Evolutionary conservation across 2,888 invertebrate genomes (phyloP).

Genomic region (Epirrita christyi): DNA sequence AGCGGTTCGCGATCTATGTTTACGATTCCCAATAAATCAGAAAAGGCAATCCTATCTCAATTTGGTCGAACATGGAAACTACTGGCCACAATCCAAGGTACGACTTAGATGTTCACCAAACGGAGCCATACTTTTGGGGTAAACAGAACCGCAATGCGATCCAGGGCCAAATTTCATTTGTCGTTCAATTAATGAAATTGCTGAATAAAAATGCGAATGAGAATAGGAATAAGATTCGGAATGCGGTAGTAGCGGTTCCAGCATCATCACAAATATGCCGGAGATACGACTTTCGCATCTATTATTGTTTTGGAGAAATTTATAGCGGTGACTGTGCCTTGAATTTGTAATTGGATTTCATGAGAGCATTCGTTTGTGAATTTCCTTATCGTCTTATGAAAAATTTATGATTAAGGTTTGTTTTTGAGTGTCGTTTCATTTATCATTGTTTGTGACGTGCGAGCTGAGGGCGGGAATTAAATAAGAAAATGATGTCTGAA

Average conservation of each 20-base stretch:
- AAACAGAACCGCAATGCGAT: slow-evolving; percentile 46
- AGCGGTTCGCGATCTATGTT: slow-evolving; percentile 41
- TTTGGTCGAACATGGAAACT: slow-evolving; percentile 51
- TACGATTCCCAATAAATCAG: slow-evolving; percentile 57
- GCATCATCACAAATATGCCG: slow-evolving; percentile 43
- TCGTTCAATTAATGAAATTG: slow-evolving; percentile 38
- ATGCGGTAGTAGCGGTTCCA: slow-evolving; percentile 39
- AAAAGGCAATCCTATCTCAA: slow-evolving; percentile 57
- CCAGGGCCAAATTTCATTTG: slow-evolving; percentile 44
- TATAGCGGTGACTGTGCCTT: slow-evolving; percentile 60
- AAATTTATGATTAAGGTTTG: slow-evolving; percentile 46
- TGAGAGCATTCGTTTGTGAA: slow-evolving; percentile 51
- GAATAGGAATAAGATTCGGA: slow-evolving; percentile 44
- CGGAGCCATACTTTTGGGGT: slow-evolving; percentile 48
- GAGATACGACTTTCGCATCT: slow-evolving; percentile 48
- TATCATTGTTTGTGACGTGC: slow-evolving; percentile 39
- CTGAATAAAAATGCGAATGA: slow-evolving; percentile 35
- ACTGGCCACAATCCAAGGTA: slow-evolving; percentile 66
- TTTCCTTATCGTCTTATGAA: slow-evolving; percentile 50
- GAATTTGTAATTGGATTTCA: slow-evolving; percentile 66
- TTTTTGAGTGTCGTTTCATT: slow-evolving; percentile 47
- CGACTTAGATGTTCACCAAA: slow-evolving; percentile 56
- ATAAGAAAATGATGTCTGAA: slow-evolving; percentile 10
- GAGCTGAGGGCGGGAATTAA: slow-evolving; percentile 37
- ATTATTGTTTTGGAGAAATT: slow-evolving; percentile 66